These are phyloP conservation scores for Diplodus puntazzo DNA, from an alignment of 2,797 vertebrate genomes.

Conservation along the genomic window DNA sequence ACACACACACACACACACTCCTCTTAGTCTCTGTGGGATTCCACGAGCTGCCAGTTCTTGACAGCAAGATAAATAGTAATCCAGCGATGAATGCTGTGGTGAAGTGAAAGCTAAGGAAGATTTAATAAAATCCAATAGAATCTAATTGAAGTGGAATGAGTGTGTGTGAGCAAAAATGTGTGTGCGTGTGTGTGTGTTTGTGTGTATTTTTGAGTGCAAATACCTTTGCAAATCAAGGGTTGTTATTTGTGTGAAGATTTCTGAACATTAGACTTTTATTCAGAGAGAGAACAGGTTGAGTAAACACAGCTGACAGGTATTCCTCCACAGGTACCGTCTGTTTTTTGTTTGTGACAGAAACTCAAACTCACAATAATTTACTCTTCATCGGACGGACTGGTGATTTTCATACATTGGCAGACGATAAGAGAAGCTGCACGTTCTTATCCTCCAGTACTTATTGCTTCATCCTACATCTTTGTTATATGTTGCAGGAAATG, in stretches of 20 bases:
- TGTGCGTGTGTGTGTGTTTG: constrained; percentile 1
- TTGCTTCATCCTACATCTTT: neutral
- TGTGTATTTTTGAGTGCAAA: constrained; percentile 7
- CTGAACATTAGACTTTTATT: constrained; percentile 6
- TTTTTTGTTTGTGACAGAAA: neutral
- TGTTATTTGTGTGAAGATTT: constrained; percentile 25
- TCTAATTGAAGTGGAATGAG: constrained; percentile 77
- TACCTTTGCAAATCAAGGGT: constrained; percentile 32
- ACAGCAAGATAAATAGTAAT: constrained; percentile 85
- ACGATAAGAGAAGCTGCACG: neutral
- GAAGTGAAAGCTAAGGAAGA: constrained; percentile 83
- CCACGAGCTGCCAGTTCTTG: constrained; percentile 73
- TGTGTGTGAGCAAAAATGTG: neutral
- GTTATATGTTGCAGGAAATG: neutral
- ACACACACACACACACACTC: constrained; percentile 5
- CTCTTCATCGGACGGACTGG: neutral
- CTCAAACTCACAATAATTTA: neutral
- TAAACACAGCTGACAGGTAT: constrained; percentile 19
- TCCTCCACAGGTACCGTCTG: neutral
- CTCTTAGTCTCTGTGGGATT: constrained; percentile 58
- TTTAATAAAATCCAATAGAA: constrained; percentile 85
- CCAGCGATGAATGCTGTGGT: constrained; percentile 72
- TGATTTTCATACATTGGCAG: neutral
- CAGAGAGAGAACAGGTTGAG: neutral
- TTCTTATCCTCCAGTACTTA: neutral